Evolutionary conservation across 2,888 invertebrate genomes (phyloP).

Genomic region (Oscheius myriophilus): DNA sequence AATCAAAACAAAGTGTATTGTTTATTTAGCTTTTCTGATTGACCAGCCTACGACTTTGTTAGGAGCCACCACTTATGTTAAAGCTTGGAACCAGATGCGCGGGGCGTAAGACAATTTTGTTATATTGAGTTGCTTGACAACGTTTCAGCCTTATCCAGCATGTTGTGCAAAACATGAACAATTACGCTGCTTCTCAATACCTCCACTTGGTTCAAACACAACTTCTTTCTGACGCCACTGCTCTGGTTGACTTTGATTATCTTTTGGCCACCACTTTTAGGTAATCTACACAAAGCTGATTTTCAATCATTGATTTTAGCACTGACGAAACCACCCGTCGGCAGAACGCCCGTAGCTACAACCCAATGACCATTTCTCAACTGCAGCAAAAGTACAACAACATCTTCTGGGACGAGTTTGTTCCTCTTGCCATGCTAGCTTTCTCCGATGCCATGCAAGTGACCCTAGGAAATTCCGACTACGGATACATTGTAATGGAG

Average conservation of each 20-base stretch:
- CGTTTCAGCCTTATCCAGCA: constrained; percentile 20
- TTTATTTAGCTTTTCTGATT: constrained; percentile 53
- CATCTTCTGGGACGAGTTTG: constrained; percentile 45
- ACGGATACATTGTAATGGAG: constrained; percentile 45
- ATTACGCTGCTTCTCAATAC: constrained; percentile 37
- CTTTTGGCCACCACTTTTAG: constrained; percentile 51
- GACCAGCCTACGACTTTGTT: constrained; percentile 59
- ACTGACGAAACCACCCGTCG: constrained; percentile 58
- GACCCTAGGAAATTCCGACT: background rate
- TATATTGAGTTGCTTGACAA: background rate
- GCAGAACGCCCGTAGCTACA: constrained; percentile 56
- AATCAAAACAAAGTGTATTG: too few relatives aligned
- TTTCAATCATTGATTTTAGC: constrained; percentile 14
- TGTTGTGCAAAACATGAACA: constrained; percentile 37
- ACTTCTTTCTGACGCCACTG: constrained; percentile 43
- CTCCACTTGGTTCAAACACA: constrained; percentile 33
- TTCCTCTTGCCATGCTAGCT: constrained; percentile 33
- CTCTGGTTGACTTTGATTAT: constrained; percentile 58
- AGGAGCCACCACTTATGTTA: constrained; percentile 50
- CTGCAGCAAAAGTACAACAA: constrained; percentile 20
- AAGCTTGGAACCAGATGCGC: constrained; percentile 40
- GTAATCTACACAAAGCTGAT: background rate
- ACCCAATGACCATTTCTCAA: constrained; percentile 46
- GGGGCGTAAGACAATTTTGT: background rate
- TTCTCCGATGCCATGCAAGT: background rate